These are phyloP conservation scores for Ormia ochracea DNA, from an alignment of 2,888 invertebrate genomes.

Conservation along the genomic window DNA sequence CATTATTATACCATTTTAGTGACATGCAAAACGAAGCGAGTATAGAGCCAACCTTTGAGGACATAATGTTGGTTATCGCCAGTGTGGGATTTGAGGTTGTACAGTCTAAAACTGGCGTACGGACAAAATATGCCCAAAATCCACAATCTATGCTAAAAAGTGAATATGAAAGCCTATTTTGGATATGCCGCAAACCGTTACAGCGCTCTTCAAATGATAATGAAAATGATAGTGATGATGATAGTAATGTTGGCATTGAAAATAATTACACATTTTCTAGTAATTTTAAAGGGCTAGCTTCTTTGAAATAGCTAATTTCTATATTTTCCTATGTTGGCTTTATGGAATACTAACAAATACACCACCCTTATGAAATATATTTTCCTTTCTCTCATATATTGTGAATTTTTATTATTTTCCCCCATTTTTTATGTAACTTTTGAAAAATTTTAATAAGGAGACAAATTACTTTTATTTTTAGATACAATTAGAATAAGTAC, in stretches of 20 bases:
- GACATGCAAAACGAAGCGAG: constrained; percentile 91
- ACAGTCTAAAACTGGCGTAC: constrained; percentile 84
- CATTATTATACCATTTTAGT: constrained; percentile 93
- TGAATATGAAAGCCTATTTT: constrained; percentile 93
- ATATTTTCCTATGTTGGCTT: background rate
- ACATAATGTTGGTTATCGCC: constrained; percentile 85
- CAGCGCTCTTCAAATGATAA: constrained; percentile 28
- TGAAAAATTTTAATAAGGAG: constrained; percentile 3
- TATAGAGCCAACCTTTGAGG: constrained; percentile 94
- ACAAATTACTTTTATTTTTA: constrained; percentile 52
- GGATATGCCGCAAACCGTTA: constrained; percentile 90
- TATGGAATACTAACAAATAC: background rate
- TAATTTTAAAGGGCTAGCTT: background rate
- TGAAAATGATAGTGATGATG: background rate
- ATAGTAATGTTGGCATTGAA: constrained; percentile 4
- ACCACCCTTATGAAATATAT: constrained; percentile 32
- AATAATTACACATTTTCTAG: constrained; percentile 8
- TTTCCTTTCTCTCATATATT: background rate
- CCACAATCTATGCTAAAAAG: constrained; percentile 94
- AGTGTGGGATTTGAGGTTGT: constrained; percentile 89
- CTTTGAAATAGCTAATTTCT: background rate
- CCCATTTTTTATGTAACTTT: constrained; percentile 9
- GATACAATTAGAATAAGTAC: constrained; percentile 37
- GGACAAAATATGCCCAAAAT: constrained; percentile 94
- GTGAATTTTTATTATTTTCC: constrained; percentile 29